phyloP scores from a whole-genome alignment of 2,797 vertebrate species.

The Pygocentrus nattereri region DNA sequence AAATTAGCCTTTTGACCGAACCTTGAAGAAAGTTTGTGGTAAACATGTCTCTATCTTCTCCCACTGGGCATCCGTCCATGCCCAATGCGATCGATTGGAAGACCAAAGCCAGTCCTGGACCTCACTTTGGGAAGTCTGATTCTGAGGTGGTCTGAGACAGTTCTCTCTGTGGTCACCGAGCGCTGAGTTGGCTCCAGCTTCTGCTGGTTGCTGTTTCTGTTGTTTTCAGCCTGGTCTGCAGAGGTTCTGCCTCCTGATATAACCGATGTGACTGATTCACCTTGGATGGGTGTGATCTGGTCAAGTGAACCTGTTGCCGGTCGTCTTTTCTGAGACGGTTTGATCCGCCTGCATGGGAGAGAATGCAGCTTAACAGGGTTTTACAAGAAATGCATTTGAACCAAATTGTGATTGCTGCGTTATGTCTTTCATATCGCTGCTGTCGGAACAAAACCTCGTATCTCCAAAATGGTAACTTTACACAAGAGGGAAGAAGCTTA shows the following conservation, averaged over 20 bases:
- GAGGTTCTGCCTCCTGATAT: background rate
- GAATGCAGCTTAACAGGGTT: too few species aligned
- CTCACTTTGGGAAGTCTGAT: slow-evolving; percentile 35
- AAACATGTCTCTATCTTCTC: slow-evolving; percentile 20
- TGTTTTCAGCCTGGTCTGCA: slow-evolving; percentile 9
- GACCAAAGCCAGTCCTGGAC: slow-evolving; percentile 35
- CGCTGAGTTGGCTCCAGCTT: background rate
- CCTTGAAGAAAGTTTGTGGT: background rate
- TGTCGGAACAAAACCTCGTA: too few species aligned
- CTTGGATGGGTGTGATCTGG: slow-evolving; percentile 15
- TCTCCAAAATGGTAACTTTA: too few species aligned
- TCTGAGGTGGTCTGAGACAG: slow-evolving; percentile 18
- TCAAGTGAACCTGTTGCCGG: background rate
- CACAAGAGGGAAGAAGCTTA: too few species aligned
- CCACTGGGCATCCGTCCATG: slow-evolving; percentile 34
- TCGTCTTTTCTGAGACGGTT: slow-evolving; percentile 38
- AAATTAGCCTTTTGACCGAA: background rate
- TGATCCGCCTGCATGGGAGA: slow-evolving; percentile 11
- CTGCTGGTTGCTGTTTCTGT: slow-evolving; percentile 18
- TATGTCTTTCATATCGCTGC: too few species aligned
- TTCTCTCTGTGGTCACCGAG: slow-evolving; percentile 17
- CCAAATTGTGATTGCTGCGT: too few species aligned
- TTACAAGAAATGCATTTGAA: too few species aligned
- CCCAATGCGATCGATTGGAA: slow-evolving; percentile 53
- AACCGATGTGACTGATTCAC: background rate